Evolutionary conservation across 2,888 invertebrate species (phyloP), one percentile per base, ranked within the genome.

Genomic region (Tigriopus californicus): DNA sequence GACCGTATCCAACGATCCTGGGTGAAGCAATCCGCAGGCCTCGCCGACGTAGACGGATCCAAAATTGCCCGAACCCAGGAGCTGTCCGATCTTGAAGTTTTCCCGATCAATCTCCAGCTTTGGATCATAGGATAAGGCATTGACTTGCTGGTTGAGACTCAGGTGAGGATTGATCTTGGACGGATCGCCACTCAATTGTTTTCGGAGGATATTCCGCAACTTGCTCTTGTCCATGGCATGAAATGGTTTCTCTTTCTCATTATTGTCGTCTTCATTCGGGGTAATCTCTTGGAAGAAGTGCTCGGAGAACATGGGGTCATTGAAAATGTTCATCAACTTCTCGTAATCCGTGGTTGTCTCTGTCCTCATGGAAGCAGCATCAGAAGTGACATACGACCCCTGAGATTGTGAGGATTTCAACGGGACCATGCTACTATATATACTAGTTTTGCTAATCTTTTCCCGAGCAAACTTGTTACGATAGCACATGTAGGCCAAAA

Each of bases 51-150:
- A 56, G 2, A 56, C 56, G 44, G 46, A 46, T 20, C 56, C 56
- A 56, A 56, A 56, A 22, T 56, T 56, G n/a, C 56, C 56, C 12
- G 56, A 56, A 18, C 56, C 56, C 25, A 56, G 46, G 15, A 56
- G 18, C n/a, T 56, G 18, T 18, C 44, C 56, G 24, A 46, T 46
- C 8, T 20, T 56, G 44, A 56, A 56, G 20, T 56, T 44, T 18
- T 13, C 18, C 22, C 46, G 5, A n/a, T 41, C 42, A 20, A 56
- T 56, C 33, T 56, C 56, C 20, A 22, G 33, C 15, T 22, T 46
- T 24, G 18, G 18, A 25, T 56, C 33, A 24, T 56, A 56, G 13
- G 56, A 20, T 15, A 56, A 25, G 6, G 33, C 44, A 10, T 44
- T 56, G 22, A 33, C 46, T 46, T 56, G 56, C 41, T 56, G 56